Evolutionary conservation across 2,888 invertebrate species (phyloP), one percentile per base, ranked within the genome.

Genomic region (Cylloceria caligata): DNA sequence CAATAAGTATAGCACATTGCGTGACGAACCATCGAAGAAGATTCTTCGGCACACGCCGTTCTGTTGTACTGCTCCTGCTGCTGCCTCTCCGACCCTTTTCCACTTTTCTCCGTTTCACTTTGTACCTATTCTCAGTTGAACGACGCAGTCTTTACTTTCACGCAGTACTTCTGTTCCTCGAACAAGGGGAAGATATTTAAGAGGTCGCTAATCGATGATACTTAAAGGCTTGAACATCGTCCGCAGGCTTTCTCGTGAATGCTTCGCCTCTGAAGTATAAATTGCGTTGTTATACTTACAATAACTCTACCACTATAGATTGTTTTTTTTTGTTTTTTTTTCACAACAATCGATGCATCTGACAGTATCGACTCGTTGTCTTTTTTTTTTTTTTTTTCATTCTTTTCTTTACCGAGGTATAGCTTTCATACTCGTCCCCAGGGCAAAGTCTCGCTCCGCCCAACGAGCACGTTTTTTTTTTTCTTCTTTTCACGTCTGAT

Each of bases 171-270:
- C 9, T 9, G 30, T 19, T 9, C n/a, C n/a, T 16, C n/a, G 7
- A 16, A 16, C 27, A 30, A 6, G 57, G 57, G 13, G n/a, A 57
- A 57, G 27, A 57, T 57, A 7, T 19, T 83, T 89, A 87, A 90
- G 88, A 88, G 87, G 87, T 86, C 85, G 86, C 88, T 91, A 91
- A 90, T 90, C 89, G 90, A 88, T 87, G 89, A 86, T 87, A 89
- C 88, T 90, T n/a, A 88, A 89, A 89, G 62, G 24, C 5, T 16
- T 60, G 34, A 34, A 30, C 57, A 30, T 30, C 34, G 30, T 16
- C 30, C 34, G 30, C 34, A 19, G 3, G 34, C 5, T 11, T 60
- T 34, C 19, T 19, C 34, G 5, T 34, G 7, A 7, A 2, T 16
- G 16, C 60, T 60, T n/a, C 19, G 34, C 9, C 34, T 36, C 0